Evolutionary conservation across 2,113 vertebrate species (phyloP).

Genomic region (Struthio camelus): DNA sequence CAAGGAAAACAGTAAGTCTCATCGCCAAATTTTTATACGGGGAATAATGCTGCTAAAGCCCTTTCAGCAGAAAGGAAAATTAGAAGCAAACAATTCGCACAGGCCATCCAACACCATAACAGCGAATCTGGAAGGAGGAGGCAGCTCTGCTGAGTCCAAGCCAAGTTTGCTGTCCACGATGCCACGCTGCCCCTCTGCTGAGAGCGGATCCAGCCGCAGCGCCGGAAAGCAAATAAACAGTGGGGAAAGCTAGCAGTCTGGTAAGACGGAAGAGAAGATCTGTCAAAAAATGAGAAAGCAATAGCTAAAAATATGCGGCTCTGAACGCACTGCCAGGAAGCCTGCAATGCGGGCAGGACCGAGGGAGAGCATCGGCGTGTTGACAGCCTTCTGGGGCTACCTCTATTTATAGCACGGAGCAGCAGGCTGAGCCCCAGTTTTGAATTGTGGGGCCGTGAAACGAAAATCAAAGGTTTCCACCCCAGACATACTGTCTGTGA

Average conservation of each 20-base stretch:
- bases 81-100: not conserved
- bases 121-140: not conserved
- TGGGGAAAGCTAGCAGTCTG: not conserved
- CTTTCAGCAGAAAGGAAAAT: not conserved
- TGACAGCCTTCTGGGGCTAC: not conserved
- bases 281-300: not conserved
- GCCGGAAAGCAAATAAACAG: constrained; percentile 32
- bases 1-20: not conserved
- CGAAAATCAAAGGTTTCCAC: constrained; percentile 20
- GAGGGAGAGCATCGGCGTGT: not conserved
- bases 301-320: constrained; percentile 22
- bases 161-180: not conserved
- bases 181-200: not conserved
- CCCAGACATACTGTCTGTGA: not conserved
- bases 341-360: not conserved
- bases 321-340: not conserved
- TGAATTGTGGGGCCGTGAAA: not conserved
- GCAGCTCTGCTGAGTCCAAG: rapidly evolving
- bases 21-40: not conserved
- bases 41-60: not conserved
- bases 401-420: constrained; percentile 34
- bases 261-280: not conserved
- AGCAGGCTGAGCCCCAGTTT: not conserved
- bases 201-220: not conserved
- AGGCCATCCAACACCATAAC: not conserved